These are phyloP conservation scores for Luperina nickerlii DNA, from an alignment of 2,888 invertebrate genomes.

Conservation along the genomic window DNA sequence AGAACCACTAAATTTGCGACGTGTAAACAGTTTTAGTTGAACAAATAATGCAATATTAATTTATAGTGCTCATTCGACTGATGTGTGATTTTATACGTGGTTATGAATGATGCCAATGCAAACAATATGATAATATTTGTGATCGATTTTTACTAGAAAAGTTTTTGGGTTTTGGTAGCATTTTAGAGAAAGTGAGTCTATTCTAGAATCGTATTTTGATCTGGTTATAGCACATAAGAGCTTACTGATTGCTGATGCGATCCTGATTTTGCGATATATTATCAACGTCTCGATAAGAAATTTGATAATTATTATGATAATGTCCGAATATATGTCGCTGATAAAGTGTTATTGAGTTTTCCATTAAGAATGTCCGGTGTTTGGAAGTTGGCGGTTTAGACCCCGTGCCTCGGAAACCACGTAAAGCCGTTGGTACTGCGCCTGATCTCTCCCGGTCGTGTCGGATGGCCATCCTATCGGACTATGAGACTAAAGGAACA, in stretches of 20 bases:
- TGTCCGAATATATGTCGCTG: not conserved
- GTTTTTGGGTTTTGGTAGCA: not conserved
- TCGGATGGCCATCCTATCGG: too few relatives aligned
- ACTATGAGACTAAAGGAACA: too few relatives aligned
- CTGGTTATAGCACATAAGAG: not conserved
- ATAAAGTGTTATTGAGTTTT: too few relatives aligned
- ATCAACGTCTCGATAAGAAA: not conserved
- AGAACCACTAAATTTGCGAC: slow-evolving; percentile 47
- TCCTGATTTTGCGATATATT: not conserved
- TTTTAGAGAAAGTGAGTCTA: not conserved
- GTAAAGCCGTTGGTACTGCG: too few relatives aligned
- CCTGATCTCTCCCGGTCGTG: too few relatives aligned
- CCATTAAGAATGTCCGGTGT: too few relatives aligned
- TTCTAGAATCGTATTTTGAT: not conserved
- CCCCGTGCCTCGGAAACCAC: too few relatives aligned
- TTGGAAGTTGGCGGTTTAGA: too few relatives aligned
- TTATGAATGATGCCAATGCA: slow-evolving; percentile 36
- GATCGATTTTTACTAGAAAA: not conserved
- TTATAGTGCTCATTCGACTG: slow-evolving; percentile 23
- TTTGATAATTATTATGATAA: not conserved
- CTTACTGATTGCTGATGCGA: not conserved
- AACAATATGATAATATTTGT: not conserved
- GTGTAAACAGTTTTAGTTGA: slow-evolving; percentile 53
- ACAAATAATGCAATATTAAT: slow-evolving; percentile 56
- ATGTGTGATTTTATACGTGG: slow-evolving; percentile 11